These are phyloP conservation scores for Polydesmus complanatus DNA, from an alignment of 2,888 invertebrate species.

Conservation along the genomic window DNA sequence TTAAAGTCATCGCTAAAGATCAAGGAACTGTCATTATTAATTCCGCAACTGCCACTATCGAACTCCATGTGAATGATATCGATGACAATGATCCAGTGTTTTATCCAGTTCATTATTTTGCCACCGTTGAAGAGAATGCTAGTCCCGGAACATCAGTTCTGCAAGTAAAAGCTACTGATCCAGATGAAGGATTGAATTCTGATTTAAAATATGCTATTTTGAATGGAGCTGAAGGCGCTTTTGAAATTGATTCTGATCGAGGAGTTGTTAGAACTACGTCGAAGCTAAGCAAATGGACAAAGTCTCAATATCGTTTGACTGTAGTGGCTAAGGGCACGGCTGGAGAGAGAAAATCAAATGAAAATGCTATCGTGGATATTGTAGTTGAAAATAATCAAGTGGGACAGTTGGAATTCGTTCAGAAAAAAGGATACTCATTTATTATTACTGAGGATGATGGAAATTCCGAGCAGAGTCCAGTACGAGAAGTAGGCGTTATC, in stretches of 20 bases:
- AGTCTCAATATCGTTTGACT: constrained; percentile 49
- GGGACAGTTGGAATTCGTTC: constrained; percentile 54
- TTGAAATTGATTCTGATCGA: constrained; percentile 60
- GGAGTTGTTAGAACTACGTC: constrained; percentile 58
- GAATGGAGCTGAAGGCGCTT: constrained; percentile 57
- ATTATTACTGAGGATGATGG: constrained; percentile 68
- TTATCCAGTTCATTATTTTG: constrained; percentile 75
- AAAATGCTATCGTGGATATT: constrained; percentile 52
- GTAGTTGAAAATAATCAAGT: constrained; percentile 20
- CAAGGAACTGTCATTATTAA: constrained; percentile 71
- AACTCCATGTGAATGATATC: constrained; percentile 63
- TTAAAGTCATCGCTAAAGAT: constrained; percentile 76
- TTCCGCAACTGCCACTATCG: constrained; percentile 76
- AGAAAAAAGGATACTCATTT: constrained; percentile 59
- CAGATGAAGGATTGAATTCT: constrained; percentile 78
- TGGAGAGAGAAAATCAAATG: constrained; percentile 54
- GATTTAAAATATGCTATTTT: constrained; percentile 51
- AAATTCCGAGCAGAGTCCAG: constrained; percentile 42
- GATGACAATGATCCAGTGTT: constrained; percentile 88
- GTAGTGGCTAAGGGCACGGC: constrained; percentile 62
- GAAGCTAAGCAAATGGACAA: constrained; percentile 45
- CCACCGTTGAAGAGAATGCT: constrained; percentile 54
- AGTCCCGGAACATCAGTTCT: constrained; percentile 50
- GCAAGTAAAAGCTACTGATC: constrained; percentile 40
- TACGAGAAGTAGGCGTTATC: constrained; percentile 64